Base-by-base conservation (phyloP, 2,113 vertebrate genomes). In the Martes martes region DNA sequence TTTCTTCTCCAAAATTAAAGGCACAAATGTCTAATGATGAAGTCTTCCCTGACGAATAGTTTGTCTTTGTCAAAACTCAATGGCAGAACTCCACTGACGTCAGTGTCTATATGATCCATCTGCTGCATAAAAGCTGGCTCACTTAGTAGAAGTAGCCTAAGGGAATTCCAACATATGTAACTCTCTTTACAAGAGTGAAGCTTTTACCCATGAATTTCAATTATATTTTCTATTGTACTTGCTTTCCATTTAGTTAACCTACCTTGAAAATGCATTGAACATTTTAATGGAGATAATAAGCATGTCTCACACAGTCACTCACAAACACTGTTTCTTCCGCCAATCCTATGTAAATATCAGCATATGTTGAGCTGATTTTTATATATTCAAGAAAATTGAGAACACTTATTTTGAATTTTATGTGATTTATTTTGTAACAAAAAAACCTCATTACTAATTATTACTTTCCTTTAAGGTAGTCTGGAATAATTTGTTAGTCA, bases 11-110 rank as follows among this genome's bases (percentile, higher is more conserved):
- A 5, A 82, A 93, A 69, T 10, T 52, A 42, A 76, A 95, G n/a
- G 18, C 79, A 61, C 55, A 71, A 2, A 78, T 96, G 23, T 92
- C 42, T 95, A 90, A 97, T 88, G 90, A 89, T 45, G 87, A 73
- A 89, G 24, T 83, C n/a, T 84, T 90, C 65, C 45, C 39, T 86
- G 42, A 91, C 73, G n/a, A 55, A 63, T 55, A 85, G 57, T 97
- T 95, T 93, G 71, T 97, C 95, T 91, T 92, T 97, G 94, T 97
- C 95, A 96, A 82, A 90, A 59, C 73, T 88, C 78, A 86, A 14
- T 82, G 71, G 52, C 73, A 89, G 31, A 85, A 93, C 91, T 88
- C 67, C 16, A 73, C 14, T 52, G 11, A 82, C 26, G 19, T 94
- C 39, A 81, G 55, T 89, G 63, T 78, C 33, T 91, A 8, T 21